phyloP scores from a whole-genome alignment of 2,113 vertebrate species.

The Meleagris gallopavo region DNA sequence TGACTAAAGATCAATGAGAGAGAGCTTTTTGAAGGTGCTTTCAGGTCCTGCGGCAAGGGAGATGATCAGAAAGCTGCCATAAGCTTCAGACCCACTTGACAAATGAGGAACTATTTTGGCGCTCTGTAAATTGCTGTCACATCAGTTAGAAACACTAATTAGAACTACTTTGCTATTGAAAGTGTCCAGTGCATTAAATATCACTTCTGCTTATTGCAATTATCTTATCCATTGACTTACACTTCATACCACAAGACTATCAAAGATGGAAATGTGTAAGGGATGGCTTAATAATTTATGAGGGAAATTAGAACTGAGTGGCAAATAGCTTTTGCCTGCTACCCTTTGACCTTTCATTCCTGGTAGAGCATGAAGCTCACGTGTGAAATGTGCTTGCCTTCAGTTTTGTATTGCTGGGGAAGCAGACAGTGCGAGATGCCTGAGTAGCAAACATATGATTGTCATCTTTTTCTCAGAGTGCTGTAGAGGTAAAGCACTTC shows the following conservation, averaged over 20 bases:
- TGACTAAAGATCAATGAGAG: constrained; percentile 87
- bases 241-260: constrained; percentile 81
- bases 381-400: not conserved
- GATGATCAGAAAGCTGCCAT: constrained; percentile 89
- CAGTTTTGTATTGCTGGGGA: constrained; percentile 28
- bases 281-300: constrained; percentile 87
- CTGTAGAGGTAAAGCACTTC: constrained; percentile 9
- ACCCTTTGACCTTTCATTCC: constrained; percentile 61
- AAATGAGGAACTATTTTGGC: constrained; percentile 85
- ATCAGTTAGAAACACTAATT: constrained; percentile 92
- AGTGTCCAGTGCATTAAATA: constrained; percentile 90
- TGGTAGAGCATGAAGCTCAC: constrained; percentile 31
- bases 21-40: constrained; percentile 86
- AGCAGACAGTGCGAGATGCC: not conserved
- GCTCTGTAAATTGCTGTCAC: constrained; percentile 84
- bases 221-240: constrained; percentile 90
- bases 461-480: not conserved
- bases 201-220: constrained; percentile 93
- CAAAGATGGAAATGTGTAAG: constrained; percentile 84
- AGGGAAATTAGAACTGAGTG: constrained; percentile 78
- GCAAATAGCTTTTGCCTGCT: constrained; percentile 76
- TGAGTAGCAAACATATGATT: not conserved
- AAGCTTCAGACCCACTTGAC: constrained; percentile 80
- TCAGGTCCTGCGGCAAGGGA: constrained; percentile 83
- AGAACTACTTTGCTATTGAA: constrained; percentile 88